phyloP scores from a whole-genome alignment of 2,888 invertebrate species.

The Syrphus vitripennis region DNA sequence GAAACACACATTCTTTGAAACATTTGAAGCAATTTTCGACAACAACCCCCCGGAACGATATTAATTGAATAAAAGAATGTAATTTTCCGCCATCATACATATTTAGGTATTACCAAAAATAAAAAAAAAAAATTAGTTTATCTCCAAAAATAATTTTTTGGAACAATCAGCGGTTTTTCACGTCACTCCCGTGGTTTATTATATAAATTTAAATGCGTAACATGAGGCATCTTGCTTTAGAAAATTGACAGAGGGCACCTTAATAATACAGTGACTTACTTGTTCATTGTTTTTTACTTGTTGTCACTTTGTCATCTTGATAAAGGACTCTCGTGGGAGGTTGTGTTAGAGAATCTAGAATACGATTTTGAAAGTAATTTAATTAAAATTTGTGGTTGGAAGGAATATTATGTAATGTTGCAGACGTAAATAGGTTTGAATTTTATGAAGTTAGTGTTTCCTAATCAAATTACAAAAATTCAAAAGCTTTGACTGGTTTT shows the following conservation, averaged over 20 bases:
- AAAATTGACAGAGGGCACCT: neutral
- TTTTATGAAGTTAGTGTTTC: neutral
- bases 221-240: neutral
- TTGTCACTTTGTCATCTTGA: neutral
- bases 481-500: no score
- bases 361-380: neutral
- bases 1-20: neutral
- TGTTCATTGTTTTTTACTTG: neutral
- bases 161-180: neutral
- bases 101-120: neutral
- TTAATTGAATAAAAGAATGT: neutral
- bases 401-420: neutral
- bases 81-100: neutral
- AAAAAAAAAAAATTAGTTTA: neutral
- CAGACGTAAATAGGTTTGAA: neutral
- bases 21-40: neutral
- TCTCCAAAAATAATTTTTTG: neutral
- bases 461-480: neutral
- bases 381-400: neutral
- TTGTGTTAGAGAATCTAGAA: neutral
- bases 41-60: neutral
- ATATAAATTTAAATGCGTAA: neutral
- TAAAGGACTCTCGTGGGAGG: neutral
- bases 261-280: neutral
- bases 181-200: neutral